Conservation (phyloP, 1,140 invertebrate genomes). For the Hestina assimilis region DNA sequence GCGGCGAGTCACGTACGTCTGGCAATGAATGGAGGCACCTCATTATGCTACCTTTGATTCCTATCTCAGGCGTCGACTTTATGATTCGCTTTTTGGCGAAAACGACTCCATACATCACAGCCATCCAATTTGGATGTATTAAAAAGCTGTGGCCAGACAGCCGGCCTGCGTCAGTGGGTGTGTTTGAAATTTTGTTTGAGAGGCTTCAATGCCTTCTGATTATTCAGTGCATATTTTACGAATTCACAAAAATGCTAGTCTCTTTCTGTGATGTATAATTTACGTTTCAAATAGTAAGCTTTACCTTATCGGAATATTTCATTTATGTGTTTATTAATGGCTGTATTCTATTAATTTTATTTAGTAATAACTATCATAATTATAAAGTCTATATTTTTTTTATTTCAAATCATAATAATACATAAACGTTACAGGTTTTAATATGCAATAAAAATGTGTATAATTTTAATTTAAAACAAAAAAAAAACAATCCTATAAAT, state of each 20-base stretch:
- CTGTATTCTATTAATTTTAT: too few species aligned
- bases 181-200: conserved; percentile 70
- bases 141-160: conserved; percentile 73
- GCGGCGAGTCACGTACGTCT: conserved; percentile 20
- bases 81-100: conserved; percentile 71
- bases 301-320: not conserved
- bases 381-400: too few species aligned
- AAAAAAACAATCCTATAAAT: too few species aligned
- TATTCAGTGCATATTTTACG: conserved; percentile 27
- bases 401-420: too few species aligned
- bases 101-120: conserved; percentile 49
- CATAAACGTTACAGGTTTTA: too few species aligned
- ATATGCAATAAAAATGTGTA: too few species aligned
- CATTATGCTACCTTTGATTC: conserved; percentile 71
- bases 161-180: conserved; percentile 47
- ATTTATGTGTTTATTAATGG: too few species aligned
- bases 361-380: too few species aligned
- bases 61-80: conserved; percentile 61
- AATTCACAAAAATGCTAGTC: conserved; percentile 3
- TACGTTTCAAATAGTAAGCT: not conserved
- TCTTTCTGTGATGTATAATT: not conserved
- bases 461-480: too few species aligned
- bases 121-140: conserved; percentile 71
- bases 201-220: conserved; percentile 59
- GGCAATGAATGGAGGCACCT: conserved; percentile 57